Evolutionary conservation across 1,140 invertebrate species (phyloP).

Genomic region (Uloborus diversus): DNA sequence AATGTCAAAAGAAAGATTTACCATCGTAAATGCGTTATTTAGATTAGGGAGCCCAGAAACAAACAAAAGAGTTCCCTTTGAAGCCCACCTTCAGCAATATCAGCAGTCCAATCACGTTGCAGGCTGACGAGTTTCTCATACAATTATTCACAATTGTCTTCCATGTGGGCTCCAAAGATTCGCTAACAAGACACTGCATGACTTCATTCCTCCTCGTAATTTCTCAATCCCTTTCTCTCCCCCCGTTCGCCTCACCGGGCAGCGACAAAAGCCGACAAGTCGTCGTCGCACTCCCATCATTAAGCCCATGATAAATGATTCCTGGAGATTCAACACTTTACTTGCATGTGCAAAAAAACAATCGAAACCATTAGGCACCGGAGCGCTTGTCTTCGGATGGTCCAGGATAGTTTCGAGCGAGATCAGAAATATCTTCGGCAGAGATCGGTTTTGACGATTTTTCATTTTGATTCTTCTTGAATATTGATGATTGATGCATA

Average conservation of each 20-base stretch:
- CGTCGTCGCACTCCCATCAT: constrained; percentile 25
- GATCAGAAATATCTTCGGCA: too few species aligned
- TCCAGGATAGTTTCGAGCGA: too few species aligned
- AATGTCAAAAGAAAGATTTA: too few species aligned
- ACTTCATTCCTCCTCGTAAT: constrained; percentile 34
- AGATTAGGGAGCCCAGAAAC: too few species aligned
- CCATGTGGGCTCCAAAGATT: not conserved
- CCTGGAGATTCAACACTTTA: not conserved
- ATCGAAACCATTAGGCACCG: not conserved
- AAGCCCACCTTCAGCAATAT: too few species aligned
- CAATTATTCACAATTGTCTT: too few species aligned
- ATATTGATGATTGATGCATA: too few species aligned
- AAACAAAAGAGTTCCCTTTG: too few species aligned
- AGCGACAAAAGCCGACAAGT: constrained; percentile 27
- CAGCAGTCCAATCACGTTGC: not conserved
- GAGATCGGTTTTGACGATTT: too few species aligned
- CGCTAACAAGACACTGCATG: constrained; percentile 26
- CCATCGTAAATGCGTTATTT: too few species aligned
- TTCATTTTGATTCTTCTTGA: too few species aligned
- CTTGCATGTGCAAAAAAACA: not conserved
- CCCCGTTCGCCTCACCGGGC: not conserved
- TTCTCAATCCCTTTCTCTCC: constrained; percentile 16
- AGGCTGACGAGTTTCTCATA: not conserved
- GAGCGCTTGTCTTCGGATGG: too few species aligned
- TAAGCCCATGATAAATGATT: constrained; percentile 39